A percentile compares a stretch with the other conserved stretches of the same genome.
phyloP scores from a whole-genome alignment of 1,140 invertebrate species.

The Cataglyphis hispanica region DNA sequence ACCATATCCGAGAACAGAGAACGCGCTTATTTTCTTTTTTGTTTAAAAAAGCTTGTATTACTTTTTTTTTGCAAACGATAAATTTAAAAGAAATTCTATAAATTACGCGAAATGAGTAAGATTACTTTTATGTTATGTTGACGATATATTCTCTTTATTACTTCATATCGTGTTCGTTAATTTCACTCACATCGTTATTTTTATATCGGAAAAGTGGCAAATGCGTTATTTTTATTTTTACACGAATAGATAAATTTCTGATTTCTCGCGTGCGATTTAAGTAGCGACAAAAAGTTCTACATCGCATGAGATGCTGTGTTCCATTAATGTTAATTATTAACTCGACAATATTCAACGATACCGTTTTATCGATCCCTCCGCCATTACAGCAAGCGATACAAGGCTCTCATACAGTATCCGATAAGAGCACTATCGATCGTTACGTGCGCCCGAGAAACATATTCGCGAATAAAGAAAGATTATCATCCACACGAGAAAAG shows the following conservation, averaged over 20 bases:
- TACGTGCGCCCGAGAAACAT: neutral
- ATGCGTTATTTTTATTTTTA: neutral
- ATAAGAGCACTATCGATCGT: conserved; percentile 50
- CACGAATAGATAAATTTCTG: neutral
- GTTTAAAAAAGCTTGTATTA: neutral
- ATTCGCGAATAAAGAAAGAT: neutral
- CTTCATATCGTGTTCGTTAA: neutral
- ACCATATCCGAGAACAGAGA: neutral
- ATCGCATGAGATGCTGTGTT: conserved; percentile 7
- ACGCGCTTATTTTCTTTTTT: neutral
- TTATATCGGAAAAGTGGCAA: neutral
- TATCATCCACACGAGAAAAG: neutral
- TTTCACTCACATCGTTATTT: neutral
- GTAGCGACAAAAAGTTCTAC: neutral
- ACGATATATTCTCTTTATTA: too few relatives aligned
- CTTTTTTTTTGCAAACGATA: neutral
- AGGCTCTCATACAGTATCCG: conserved; percentile 26
- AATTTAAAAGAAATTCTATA: conserved; percentile 7
- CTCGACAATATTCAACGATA: conserved; percentile 28
- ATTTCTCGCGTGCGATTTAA: neutral
- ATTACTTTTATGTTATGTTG: neutral
- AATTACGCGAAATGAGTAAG: neutral
- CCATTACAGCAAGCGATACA: conserved; percentile 42
- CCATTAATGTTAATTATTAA: conserved; percentile 55
- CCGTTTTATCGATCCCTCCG: conserved; percentile 45